phyloP scores from a whole-genome alignment of 37 sponge, comb jelly and placozoan species.

The Crambe crambe region DNA sequence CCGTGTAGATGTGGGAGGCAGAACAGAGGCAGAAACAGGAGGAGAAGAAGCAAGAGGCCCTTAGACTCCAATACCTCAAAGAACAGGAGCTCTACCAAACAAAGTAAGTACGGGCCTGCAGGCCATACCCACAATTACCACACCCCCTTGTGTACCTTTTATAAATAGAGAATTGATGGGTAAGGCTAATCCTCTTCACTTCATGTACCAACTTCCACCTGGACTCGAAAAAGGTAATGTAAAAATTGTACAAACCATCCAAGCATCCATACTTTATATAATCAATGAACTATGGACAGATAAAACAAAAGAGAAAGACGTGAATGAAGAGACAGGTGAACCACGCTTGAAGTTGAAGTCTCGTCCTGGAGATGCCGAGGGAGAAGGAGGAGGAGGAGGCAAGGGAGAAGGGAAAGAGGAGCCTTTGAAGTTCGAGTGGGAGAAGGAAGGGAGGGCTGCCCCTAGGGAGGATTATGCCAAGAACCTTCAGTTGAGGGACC shows the following conservation, averaged over 20 bases:
- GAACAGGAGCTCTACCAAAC: slow-evolving; percentile 84
- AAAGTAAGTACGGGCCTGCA: slow-evolving; percentile 33
- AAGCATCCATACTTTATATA: background rate
- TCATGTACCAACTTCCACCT: slow-evolving; percentile 96
- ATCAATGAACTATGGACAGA: background rate
- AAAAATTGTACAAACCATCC: background rate
- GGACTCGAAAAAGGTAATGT: slow-evolving; percentile 62
- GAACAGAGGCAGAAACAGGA: slow-evolving; percentile 66
- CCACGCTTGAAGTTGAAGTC: slow-evolving; percentile 65
- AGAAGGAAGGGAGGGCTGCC: slow-evolving; percentile 65
- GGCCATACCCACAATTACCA: background rate
- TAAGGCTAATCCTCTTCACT: slow-evolving; percentile 74
- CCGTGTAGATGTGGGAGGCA: slow-evolving; percentile 76
- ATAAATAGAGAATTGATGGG: slow-evolving; percentile 63
- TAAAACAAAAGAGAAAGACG: background rate
- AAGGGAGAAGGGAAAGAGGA: too few relatives aligned
- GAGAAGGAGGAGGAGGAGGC: slow-evolving; percentile 8
- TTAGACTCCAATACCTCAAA: slow-evolving; percentile 78
- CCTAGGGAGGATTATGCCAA: slow-evolving; percentile 74
- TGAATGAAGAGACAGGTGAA: background rate
- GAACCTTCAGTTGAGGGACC: slow-evolving; percentile 45
- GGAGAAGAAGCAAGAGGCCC: slow-evolving; percentile 64
- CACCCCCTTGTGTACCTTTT: background rate
- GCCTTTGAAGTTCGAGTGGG: slow-evolving; percentile 89
- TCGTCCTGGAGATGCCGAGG: slow-evolving; percentile 48